Conservation (phyloP, 2,797 vertebrate species). For the Vespertilio murinus region DNA sequence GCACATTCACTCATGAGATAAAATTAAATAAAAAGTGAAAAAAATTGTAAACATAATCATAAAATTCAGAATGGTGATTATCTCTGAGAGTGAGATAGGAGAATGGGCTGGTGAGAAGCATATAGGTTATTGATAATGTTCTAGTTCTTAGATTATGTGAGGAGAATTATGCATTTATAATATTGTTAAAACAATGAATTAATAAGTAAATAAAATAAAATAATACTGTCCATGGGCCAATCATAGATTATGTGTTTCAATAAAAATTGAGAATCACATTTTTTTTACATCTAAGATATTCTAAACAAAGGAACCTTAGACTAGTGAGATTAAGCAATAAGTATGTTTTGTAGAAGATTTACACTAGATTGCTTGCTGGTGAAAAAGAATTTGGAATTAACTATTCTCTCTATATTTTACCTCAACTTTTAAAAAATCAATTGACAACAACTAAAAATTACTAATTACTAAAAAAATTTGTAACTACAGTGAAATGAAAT, state of each 20-base stretch:
- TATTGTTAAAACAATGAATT: neutral
- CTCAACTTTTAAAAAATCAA: slow-evolving; percentile 10
- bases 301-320: neutral
- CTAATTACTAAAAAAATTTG: neutral
- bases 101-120: neutral
- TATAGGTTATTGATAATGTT: neutral
- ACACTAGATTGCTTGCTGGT: neutral
- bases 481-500: neutral
- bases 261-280: neutral
- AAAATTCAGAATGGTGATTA: neutral
- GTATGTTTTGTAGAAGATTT: neutral
- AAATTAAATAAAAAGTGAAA: neutral
- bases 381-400: neutral
- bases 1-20: neutral
- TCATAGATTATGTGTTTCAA: neutral
- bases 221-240: neutral
- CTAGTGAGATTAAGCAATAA: neutral
- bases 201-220: neutral
- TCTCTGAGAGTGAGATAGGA: neutral
- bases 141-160: neutral
- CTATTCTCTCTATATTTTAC: neutral
- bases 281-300: neutral
- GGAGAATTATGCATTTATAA: neutral
- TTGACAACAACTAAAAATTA: neutral
- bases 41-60: neutral